Conservation (phyloP, 2,797 vertebrate species). For the Poeciliopsis gracilis region DNA sequence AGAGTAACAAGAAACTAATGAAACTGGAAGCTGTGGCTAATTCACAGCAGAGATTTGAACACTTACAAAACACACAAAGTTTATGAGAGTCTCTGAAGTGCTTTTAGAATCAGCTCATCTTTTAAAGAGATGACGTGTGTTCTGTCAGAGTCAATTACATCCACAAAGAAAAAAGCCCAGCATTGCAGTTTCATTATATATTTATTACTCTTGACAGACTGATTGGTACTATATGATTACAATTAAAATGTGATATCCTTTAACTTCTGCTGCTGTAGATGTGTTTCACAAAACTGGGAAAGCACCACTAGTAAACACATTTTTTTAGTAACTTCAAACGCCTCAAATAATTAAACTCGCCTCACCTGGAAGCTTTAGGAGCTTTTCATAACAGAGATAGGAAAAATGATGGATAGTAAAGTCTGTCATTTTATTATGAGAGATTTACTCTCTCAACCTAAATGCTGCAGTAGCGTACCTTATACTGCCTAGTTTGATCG, state of each 20-base stretch:
- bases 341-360: conserved; percentile 67
- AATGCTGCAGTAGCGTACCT: conserved; percentile 37
- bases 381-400: conserved; percentile 28
- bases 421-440: conserved; percentile 28
- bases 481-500: conserved; percentile 46
- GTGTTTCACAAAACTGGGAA: conserved; percentile 35
- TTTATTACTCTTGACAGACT: conserved; percentile 47
- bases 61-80: background rate
- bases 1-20: conserved; percentile 37
- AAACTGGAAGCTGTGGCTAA: conserved; percentile 52
- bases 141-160: conserved; percentile 4
- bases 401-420: conserved; percentile 7
- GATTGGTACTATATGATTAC: conserved; percentile 59
- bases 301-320: conserved; percentile 42
- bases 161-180: conserved; percentile 47
- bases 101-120: background rate
- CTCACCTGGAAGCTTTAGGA: conserved; percentile 51
- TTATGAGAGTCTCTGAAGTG: conserved; percentile 6
- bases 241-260: conserved; percentile 57
- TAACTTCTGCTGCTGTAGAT: conserved; percentile 55
- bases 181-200: conserved; percentile 54
- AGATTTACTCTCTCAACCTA: conserved; percentile 34
- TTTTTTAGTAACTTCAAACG: conserved; percentile 65
- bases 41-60: conserved; percentile 1
- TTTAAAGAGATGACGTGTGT: conserved; percentile 2